Evolutionary conservation across 2,113 vertebrate species (phyloP), one percentile per base, ranked within the genome.

Genomic region (Cyanocitta stelleri): DNA sequence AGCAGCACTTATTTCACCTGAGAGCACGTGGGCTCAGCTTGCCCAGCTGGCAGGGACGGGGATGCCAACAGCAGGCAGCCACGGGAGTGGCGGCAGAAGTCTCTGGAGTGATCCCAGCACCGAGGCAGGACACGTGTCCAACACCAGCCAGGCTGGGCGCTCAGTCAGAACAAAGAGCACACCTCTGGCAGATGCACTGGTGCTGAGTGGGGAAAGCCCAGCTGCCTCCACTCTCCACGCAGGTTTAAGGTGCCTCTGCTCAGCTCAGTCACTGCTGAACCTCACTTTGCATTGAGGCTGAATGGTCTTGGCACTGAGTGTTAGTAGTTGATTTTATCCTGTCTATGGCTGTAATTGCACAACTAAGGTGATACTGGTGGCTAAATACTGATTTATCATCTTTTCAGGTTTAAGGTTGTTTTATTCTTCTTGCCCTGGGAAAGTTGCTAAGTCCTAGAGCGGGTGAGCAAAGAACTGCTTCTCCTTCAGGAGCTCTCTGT

Each of bases 51-150:
- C 63, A 83, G 58, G 21, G 46, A 66, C 59, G 55, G 43, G 41
- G 79, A 43, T 39, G 66, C 66, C 30, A 32, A 10, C 0, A 46
- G 68, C 69, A 48, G 54, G 58, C 71, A 61, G 85, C 33, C 43
- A 11, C 6, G 1, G 33, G 16, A 87, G 66, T 3, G 0, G 22
- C 7, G 37, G 61, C 84, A 43, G 49, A 2, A 0, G 33, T 5
- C 33, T 46, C 75, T 84, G 69, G 66, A 85, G 49, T 0, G 8
- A 55, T 12, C 44, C 93, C 73, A 76, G 68, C 56, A 29, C 59
- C 7, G 3, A 51, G 54, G 44, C 49, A 64, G 68, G 52, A 71
- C 62, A 20, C 0, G 1, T 3, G 32, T 59, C 69, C 77, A 46
- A 4, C 1, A 3, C 6, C 32, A 1, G 56, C 68, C 87, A 35